Base-by-base conservation (phyloP, 2,797 vertebrate species). In the Scolopax rusticola region DNA sequence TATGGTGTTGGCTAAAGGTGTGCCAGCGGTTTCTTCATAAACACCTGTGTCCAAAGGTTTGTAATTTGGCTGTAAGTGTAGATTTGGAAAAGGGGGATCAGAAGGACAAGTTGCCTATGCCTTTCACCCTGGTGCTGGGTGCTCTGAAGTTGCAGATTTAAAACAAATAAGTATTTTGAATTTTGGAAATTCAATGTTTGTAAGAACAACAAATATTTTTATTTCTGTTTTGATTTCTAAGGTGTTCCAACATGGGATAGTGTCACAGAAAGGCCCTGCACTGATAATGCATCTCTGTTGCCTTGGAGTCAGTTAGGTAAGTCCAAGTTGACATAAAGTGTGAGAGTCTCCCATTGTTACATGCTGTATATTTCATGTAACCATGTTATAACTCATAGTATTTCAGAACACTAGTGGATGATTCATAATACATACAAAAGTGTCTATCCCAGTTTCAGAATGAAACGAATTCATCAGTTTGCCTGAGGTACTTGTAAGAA, bases 1-100 rank as follows among this genome's bases (percentile, higher is more conserved):
- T 83, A 24, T 43, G 45, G 53, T 83, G 40, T 68, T 83, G 60
- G 63, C 33, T 78, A 33, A 92, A 86, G 24, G n/a, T 41, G 19
- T 76, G 73, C 48, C 79, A 67, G 38, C 8, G 48, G 56, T 59
- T 88, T 60, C 65, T 64, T 77, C 1, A 0, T 38, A 63, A 80
- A 82, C 17, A 61, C n/a, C 19, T 57, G 11, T 23, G 36, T 70
- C 68, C 79, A 84, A 84, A 88, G 36, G 43, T 94, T 76, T 94
- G 24, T n/a, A 65, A 53, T 69, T 56, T 90, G 47, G 7, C 74
- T 59, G 8, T 56, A 73, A 85, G 73, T 56, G n/a, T 27, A 63
- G 15, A 28, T 41, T 86, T 68, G 50, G 30, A 50, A 64, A 92
- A 65, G 11, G 53, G 20, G 8, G 30, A 76, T 79, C 28, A 48